phyloP scores from a whole-genome alignment of 2,113 vertebrate genomes.

The Clarias batrachus region DNA sequence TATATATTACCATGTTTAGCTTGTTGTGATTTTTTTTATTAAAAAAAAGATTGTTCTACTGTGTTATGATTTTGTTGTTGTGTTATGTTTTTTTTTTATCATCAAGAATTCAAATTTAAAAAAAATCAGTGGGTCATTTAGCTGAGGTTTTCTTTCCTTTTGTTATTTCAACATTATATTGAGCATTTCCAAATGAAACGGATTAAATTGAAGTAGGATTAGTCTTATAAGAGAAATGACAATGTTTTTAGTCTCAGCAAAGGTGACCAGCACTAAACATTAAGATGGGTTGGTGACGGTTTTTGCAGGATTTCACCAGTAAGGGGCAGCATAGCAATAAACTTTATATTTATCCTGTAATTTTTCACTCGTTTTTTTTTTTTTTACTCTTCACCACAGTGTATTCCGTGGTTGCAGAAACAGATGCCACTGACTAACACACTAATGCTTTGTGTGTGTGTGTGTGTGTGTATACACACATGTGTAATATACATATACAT shows the following conservation, averaged over 20 bases:
- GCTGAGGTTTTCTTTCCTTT: neutral
- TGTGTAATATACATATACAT: too few relatives aligned
- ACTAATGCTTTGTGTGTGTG: neutral
- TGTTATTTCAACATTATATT: neutral
- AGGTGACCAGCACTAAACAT: neutral
- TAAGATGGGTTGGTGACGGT: too few relatives aligned
- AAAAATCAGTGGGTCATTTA: neutral
- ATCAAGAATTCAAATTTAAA: neutral
- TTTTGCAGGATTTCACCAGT: neutral
- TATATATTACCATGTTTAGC: too few relatives aligned
- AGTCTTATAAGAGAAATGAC: neutral
- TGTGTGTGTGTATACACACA: too few relatives aligned
- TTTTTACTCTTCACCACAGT: neutral
- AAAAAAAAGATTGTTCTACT: too few relatives aligned
- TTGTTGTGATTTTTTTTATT: too few relatives aligned
- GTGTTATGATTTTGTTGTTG: neutral
- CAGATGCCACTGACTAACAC: neutral
- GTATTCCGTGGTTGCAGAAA: neutral
- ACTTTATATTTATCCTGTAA: neutral
- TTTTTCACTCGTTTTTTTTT: neutral
- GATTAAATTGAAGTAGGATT: neutral
- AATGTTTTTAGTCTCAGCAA: neutral
- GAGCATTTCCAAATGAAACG: neutral
- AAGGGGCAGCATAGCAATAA: neutral
- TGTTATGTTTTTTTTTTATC: neutral